phyloP scores from a whole-genome alignment of 2,113 vertebrate genomes.

The Sula dactylatra region DNA sequence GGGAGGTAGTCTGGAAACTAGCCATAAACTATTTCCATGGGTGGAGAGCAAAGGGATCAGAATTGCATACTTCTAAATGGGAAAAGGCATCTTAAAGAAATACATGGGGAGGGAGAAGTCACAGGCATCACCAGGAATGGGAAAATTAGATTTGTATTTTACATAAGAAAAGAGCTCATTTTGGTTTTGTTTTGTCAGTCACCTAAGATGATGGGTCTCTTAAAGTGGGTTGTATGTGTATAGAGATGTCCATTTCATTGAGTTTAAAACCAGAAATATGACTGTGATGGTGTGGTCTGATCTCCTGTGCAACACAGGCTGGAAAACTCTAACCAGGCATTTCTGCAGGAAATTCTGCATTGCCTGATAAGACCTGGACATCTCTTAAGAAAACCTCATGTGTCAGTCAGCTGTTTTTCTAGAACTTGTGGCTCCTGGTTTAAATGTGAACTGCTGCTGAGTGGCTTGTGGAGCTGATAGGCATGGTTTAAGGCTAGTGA shows the following conservation, averaged over 20 bases:
- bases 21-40: not conserved
- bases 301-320: not conserved
- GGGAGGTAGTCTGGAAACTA: not conserved
- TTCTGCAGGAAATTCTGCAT: not conserved
- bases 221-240: not conserved
- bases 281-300: not conserved
- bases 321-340: not conserved
- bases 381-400: not conserved
- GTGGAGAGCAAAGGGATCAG: not conserved
- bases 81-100: not conserved
- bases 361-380: not conserved
- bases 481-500: not conserved
- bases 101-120: not conserved
- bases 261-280: not conserved
- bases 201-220: not conserved
- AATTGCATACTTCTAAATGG: rapidly evolving
- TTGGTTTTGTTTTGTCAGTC: not conserved
- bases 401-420: not conserved
- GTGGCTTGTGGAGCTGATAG: not conserved
- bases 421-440: not conserved
- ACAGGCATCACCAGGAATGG: not conserved
- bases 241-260: not conserved
- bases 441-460: not conserved
- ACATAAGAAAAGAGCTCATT: not conserved
- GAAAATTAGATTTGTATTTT: not conserved